Evolutionary conservation across 2,888 invertebrate genomes (phyloP), one percentile per base, ranked within the genome.

Genomic region (Pogonocherus hispidulus): DNA sequence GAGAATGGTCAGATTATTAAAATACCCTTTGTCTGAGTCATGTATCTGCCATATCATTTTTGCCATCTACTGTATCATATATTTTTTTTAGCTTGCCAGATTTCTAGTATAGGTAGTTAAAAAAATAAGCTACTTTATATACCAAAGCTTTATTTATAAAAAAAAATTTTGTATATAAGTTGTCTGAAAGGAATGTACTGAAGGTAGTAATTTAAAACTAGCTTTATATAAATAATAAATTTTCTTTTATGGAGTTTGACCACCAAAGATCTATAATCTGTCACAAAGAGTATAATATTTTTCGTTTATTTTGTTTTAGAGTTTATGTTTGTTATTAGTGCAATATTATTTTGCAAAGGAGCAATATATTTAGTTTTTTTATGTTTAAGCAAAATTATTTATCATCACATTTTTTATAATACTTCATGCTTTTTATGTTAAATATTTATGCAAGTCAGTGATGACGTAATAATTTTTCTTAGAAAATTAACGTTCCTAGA

Each of bases 261-360:
- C 56, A 64, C 64, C 64, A 64, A 64, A 64, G 64, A 64, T 56
- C 22, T 37, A 56, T 64, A 56, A 64, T 56, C 22, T 37, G 64
- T 64, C 56, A 46, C 54, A 64, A 49, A 56, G 41, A 41, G 11
- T 51, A 35, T 62, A 51, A 47, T 56, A 41, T 49, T 56, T 64
- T 56, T 56, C 56, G 32, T 56, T 64, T 49, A 41, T 56, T 56
- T 55, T 55, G 32, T 47, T 64, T 37, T 19, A 57, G 47, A 55
- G 56, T 64, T 47, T 64, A 64, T 49, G 23, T 49, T 64, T 64
- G 49, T 54, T 55, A 22, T 54, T 47, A 56, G 56, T 55, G 47
- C 56, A 64, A 51, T 62, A 62, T 55, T 20, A 19, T 62, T 51
- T 51, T 37, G 37, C 51, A 32, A 59, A 2, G 22, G 22, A 19